Base-by-base conservation (phyloP, 2,888 invertebrate species). In the Xanthia icteritia region DNA sequence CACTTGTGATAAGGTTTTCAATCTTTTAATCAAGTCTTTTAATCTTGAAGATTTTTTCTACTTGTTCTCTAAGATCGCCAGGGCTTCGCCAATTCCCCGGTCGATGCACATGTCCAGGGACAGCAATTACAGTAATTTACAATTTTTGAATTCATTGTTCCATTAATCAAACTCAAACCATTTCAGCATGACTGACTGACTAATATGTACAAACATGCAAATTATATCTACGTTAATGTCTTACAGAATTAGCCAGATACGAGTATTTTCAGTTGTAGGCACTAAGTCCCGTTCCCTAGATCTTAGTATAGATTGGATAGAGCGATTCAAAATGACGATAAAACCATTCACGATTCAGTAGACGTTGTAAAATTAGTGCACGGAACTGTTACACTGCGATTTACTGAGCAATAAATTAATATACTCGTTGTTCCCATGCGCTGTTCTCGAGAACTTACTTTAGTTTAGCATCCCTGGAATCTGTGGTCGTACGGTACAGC, bases 401-500 rank as follows among this genome's bases (percentile, higher is more conserved):
- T 80, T 79, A 80, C 60, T 61, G 39, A 63, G 79, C 76, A 83
- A 89, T 87, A 86, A 78, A 86, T 86, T 77, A 84, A 86, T 86
- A 82, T 77, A 75, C 51, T 77, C 78, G 76, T 69, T 58, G 56
- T 65, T 77, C 74, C 61, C 80, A 70, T 56, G 74, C 68, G 13
- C 58, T 82, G 72, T 83, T 76, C 76, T 71, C 71, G 56, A 74
- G 83, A 77, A 45, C 20, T 58, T 75, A 79, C 71, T 76, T 89
- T 77, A 71, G 67, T 73, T 66, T 83, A 82, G 83, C 76, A 76
- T 73, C 81, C 78, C 82, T 77, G 81, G 88, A 86, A 86, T 89
- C 76, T 86, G 87, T 82, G 87, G 82, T 81, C 84, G 88, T 89
- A 90, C 92, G 91, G 92, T 90, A 90, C 88, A 81, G 77, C 73